Evolutionary conservation across 2,797 vertebrate species (phyloP).

Genomic region (Dipus sagitta): DNA sequence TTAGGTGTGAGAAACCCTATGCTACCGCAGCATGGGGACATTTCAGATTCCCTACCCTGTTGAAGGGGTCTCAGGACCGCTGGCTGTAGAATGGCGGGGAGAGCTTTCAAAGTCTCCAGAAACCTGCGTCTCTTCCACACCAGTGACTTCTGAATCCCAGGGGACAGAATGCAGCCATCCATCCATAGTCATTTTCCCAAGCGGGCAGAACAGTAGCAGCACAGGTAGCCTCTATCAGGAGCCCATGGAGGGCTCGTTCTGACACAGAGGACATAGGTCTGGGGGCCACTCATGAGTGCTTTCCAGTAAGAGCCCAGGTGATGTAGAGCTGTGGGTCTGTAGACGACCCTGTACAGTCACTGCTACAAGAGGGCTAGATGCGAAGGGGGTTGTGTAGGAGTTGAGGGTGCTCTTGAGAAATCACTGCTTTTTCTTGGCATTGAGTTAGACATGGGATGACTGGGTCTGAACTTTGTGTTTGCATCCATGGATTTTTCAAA

Average conservation of each 20-base stretch:
- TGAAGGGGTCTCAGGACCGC: not conserved
- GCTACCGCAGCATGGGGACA: not conserved
- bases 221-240: not conserved
- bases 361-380: not conserved
- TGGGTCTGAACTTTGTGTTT: slow-evolving; percentile 45
- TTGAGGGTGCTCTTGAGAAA: not conserved
- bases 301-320: not conserved
- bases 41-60: not conserved
- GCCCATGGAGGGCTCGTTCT: slow-evolving; percentile 34
- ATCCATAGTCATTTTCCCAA: not conserved
- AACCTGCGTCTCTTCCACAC: not conserved
- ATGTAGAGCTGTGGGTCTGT: not conserved
- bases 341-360: not conserved
- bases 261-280: not conserved
- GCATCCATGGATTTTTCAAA: too few relatives aligned
- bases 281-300: not conserved
- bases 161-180: not conserved
- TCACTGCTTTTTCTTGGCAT: not conserved
- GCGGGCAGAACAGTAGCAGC: not conserved
- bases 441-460: not conserved
- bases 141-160: slow-evolving; percentile 3
- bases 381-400: not conserved
- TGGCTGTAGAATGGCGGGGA: not conserved
- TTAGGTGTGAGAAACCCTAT: slow-evolving; percentile 30
- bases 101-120: not conserved